Percentiles rank a stretch among this genome's conserved stretches.
phyloP scores from a whole-genome alignment of 2,113 vertebrate genomes.

The Cottus gobio region DNA sequence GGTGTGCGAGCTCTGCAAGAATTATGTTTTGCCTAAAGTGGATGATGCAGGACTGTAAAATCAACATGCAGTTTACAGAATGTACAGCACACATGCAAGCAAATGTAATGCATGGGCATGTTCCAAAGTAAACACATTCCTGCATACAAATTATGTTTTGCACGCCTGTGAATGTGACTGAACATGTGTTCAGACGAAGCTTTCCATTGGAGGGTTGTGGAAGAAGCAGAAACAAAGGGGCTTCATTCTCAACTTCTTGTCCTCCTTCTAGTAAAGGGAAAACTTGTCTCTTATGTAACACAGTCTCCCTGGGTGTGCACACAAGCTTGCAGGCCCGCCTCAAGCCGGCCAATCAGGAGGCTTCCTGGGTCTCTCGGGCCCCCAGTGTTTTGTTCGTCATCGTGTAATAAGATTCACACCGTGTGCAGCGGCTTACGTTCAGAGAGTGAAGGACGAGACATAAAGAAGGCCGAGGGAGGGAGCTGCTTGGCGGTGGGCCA shows the following conservation, averaged over 20 bases:
- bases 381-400: slow-evolving; percentile 48
- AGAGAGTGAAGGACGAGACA: slow-evolving; percentile 21
- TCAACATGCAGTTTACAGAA: neutral
- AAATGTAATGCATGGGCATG: neutral
- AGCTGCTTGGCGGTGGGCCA: slow-evolving; percentile 19
- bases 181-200: neutral
- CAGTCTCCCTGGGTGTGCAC: slow-evolving; percentile 24
- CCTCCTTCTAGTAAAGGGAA: slow-evolving; percentile 11
- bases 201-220: slow-evolving; percentile 2
- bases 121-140: neutral
- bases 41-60: neutral
- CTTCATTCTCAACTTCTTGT: neutral
- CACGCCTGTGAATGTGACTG: slow-evolving; percentile 2
- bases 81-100: neutral
- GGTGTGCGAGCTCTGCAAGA: neutral
- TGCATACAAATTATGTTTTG: neutral
- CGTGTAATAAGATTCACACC: slow-evolving; percentile 52
- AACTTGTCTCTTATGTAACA: slow-evolving; percentile 69
- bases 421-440: slow-evolving; percentile 27
- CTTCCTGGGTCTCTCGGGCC: neutral
- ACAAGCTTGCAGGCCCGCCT: slow-evolving; percentile 25
- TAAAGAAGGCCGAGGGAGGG: neutral
- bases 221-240: slow-evolving; percentile 28
- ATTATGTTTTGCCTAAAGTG: neutral
- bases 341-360: slow-evolving; percentile 54